Evolutionary conservation across 2,888 invertebrate genomes (phyloP), one percentile per base, ranked within the genome.

Genomic region (Drosophila rubida): DNA sequence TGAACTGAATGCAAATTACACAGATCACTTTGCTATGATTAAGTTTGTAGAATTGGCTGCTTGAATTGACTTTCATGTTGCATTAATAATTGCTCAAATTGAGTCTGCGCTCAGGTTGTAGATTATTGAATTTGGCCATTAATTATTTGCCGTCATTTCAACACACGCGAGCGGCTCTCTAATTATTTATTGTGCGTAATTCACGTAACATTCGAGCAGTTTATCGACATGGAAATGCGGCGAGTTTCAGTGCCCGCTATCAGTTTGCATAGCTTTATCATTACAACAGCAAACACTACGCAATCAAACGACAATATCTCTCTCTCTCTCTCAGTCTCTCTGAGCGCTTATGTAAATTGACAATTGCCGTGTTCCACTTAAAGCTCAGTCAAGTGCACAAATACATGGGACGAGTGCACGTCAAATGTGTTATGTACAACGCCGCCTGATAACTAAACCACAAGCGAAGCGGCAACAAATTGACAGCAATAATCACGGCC

Each of bases 311-410:
- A 25, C 11, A 30, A 35, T 53, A 58, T 19, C 32, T 35, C 32
- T 25, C n/a, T 13, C 32, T 30, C 13, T 32, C 6, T 25, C 25
- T 25, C 19, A 2, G 19, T 19, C 19, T 11, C 32, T 30, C n/a
- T 32, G 6, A 6, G 6, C 6, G 74, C 61, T 69, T 75, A 81
- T 71, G 80, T 71, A 78, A 81, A 81, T 67, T 84, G 76, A 9
- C 87, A 84, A 87, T 84, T 80, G 81, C 37, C 75, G 70, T 84
- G 81, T 60, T 74, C 84, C 60, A 81, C 75, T 84, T 77, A 46
- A 55, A 83, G 77, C 71, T 41, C 63, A 54, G 63, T 70, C 68
- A 76, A 65, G 60, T 75, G 78, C 74, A 74, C 37, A 49, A 14
- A 50, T 19, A 22, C 13, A 14, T 19, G 19, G 2, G 42, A 2